These are phyloP conservation scores for Pleuronectes platessa DNA, from an alignment of 2,113 vertebrate genomes.

Conservation along the genomic window DNA sequence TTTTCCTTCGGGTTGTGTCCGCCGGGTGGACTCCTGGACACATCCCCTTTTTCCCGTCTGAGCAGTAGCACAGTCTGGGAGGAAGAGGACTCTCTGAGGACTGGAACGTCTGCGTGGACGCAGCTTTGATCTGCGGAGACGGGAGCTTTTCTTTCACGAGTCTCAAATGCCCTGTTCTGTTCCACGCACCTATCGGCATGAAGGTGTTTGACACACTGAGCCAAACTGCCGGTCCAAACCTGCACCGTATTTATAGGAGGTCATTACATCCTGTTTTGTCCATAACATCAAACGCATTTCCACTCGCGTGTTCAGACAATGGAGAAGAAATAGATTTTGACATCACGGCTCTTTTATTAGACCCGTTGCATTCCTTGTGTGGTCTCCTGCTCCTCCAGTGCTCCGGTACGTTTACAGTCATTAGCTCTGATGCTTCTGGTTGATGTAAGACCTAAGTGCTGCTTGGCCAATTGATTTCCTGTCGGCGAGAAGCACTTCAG, in stretches of 20 bases:
- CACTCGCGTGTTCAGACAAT: slow-evolving; percentile 66
- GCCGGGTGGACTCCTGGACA: slow-evolving; percentile 58
- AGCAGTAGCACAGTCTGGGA: slow-evolving; percentile 74
- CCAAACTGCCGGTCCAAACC: slow-evolving; percentile 33
- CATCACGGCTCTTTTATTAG: slow-evolving; percentile 66
- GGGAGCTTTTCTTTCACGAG: slow-evolving; percentile 13
- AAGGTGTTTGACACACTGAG: neutral
- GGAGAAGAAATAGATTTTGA: slow-evolving; percentile 74
- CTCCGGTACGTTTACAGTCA: slow-evolving; percentile 48
- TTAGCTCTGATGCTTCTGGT: slow-evolving; percentile 44
- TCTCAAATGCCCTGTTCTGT: slow-evolving; percentile 17
- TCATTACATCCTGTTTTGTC: slow-evolving; percentile 79
- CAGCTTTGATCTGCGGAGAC: slow-evolving; percentile 62
- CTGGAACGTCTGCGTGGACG: slow-evolving; percentile 30
- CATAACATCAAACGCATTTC: slow-evolving; percentile 68
- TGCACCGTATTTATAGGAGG: slow-evolving; percentile 55
- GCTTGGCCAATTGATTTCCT: slow-evolving; percentile 34
- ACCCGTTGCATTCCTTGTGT: slow-evolving; percentile 7
- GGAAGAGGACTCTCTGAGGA: slow-evolving; percentile 65
- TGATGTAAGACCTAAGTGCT: slow-evolving; percentile 20
- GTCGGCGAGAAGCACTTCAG: slow-evolving; percentile 15
- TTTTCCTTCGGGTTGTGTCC: slow-evolving; percentile 72
- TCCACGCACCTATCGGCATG: neutral
- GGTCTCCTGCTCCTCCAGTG: slow-evolving; percentile 24
- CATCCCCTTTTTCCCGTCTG: slow-evolving; percentile 63